Conservation (phyloP, 2,113 vertebrate genomes). For the Ptilorrhoa leucosticta region DNA sequence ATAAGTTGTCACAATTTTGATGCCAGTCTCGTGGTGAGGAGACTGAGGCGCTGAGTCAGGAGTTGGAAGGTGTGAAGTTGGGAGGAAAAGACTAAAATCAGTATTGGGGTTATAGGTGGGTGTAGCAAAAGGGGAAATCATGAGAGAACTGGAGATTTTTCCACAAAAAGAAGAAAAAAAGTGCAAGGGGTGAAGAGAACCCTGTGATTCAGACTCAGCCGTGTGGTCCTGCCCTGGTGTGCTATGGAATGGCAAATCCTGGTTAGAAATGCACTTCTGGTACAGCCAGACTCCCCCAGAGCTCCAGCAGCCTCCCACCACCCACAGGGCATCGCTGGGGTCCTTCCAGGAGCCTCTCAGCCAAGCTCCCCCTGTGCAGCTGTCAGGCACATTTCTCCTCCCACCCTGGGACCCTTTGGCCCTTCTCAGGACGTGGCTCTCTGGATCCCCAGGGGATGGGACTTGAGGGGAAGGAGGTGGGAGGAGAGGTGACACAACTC, state of each 20-base stretch:
- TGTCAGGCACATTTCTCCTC: background rate
- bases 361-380: background rate
- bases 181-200: background rate
- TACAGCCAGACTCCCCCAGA: background rate
- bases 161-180: background rate
- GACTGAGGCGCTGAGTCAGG: background rate
- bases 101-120: background rate
- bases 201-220: background rate
- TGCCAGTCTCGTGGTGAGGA: background rate
- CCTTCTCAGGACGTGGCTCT: background rate
- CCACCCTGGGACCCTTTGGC: background rate
- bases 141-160: background rate
- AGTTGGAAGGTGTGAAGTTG: background rate
- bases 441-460: background rate
- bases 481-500: background rate
- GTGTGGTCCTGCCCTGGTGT: accelerated
- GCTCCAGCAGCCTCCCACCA: background rate
- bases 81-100: background rate
- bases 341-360: background rate
- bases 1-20: background rate
- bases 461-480: background rate
- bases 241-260: background rate
- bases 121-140: background rate
- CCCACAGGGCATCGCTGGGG: background rate
- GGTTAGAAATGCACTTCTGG: background rate